Conservation (phyloP, 2,113 vertebrate genomes). For the Datnioides undecimradiatus region DNA sequence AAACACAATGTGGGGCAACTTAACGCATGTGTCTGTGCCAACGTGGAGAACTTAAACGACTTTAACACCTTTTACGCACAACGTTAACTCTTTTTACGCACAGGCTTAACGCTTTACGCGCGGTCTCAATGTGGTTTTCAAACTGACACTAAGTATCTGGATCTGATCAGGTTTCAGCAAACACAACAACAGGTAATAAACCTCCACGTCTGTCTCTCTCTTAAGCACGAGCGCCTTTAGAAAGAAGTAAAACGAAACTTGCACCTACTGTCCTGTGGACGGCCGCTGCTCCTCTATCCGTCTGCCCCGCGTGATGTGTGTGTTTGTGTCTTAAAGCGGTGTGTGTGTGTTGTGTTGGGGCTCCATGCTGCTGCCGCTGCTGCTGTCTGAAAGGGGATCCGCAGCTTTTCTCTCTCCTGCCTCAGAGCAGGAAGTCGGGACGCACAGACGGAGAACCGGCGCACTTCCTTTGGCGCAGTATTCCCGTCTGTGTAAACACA, state of each 20-base stretch:
- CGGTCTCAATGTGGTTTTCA: slow-evolving; percentile 12
- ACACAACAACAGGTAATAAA: not conserved
- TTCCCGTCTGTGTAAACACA: slow-evolving; percentile 98
- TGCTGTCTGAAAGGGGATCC: slow-evolving; percentile 92
- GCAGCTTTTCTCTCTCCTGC: slow-evolving; percentile 82
- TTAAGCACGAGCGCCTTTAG: not conserved
- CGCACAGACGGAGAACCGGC: slow-evolving; percentile 97
- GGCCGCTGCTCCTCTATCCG: slow-evolving; percentile 68
- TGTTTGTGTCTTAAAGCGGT: slow-evolving; percentile 81
- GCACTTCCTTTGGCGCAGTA: slow-evolving; percentile 99
- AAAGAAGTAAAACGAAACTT: slow-evolving; percentile 37
- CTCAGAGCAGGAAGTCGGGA: slow-evolving; percentile 97
- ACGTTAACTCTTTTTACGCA: slow-evolving; percentile 55
- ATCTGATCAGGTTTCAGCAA: not conserved
- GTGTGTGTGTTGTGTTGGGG: slow-evolving; percentile 85
- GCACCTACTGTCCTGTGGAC: slow-evolving; percentile 88
- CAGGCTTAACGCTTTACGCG: slow-evolving; percentile 11
- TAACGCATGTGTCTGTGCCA: slow-evolving; percentile 7
- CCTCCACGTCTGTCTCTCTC: not conserved
- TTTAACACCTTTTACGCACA: slow-evolving; percentile 56
- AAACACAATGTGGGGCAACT: not conserved
- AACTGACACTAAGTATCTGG: slow-evolving; percentile 19
- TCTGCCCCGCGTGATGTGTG: slow-evolving; percentile 41
- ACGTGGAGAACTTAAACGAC: not conserved
- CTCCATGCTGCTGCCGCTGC: slow-evolving; percentile 93